Conservation (phyloP, 2,797 vertebrate genomes). For the Amazona ochrocephala region DNA sequence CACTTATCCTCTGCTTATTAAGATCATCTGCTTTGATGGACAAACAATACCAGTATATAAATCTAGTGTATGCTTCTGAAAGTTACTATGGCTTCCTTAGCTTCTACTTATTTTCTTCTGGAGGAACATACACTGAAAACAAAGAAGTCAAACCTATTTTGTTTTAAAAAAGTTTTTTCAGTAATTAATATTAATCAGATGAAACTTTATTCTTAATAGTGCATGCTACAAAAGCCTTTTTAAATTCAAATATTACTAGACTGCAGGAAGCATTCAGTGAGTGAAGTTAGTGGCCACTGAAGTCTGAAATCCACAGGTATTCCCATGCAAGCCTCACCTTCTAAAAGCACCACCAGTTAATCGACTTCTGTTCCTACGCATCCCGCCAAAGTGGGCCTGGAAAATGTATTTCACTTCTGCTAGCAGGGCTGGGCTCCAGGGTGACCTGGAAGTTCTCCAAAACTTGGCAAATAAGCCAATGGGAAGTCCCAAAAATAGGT, state of each 20-base stretch:
- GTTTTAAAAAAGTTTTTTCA: background rate
- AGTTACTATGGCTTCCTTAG: background rate
- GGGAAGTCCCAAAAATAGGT: background rate
- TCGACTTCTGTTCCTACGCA: background rate
- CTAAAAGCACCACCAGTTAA: background rate
- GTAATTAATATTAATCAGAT: background rate
- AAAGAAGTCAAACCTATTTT: background rate
- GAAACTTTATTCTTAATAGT: background rate
- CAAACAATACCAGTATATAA: background rate
- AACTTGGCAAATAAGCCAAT: background rate
- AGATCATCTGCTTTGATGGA: background rate
- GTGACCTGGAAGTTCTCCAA: background rate
- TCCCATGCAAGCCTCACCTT: background rate
- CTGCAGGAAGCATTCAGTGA: background rate
- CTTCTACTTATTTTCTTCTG: background rate
- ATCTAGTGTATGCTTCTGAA: background rate
- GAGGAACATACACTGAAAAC: background rate
- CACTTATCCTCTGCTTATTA: conserved; percentile 8
- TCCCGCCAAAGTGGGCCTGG: background rate
- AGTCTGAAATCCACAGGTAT: background rate
- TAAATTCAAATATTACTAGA: background rate
- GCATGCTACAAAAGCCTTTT: background rate
- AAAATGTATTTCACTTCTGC: background rate
- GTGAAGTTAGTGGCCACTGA: background rate
- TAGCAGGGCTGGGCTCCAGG: background rate